Evolutionary conservation across 2,888 invertebrate genomes (phyloP), one percentile per base, ranked within the genome.

Genomic region (Heliconius sara): DNA sequence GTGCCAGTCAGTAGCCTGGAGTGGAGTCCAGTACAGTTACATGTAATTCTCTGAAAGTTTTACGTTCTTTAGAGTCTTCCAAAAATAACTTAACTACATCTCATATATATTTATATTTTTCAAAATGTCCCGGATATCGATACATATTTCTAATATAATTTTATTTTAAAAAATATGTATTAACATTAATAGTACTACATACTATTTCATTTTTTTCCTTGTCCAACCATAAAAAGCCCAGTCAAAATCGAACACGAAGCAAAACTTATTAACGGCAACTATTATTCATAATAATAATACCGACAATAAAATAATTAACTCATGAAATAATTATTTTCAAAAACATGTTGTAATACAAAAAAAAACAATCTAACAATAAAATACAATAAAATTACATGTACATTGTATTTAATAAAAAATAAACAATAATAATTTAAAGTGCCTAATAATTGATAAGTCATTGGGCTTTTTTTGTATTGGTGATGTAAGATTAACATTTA

Each of bases 401-500:
- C 52, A 52, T 39, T 43, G 39, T 39, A 68, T 68, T 68, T 68
- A 68, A 68, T 68, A 68, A 74, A 74, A 75, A 75, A 75, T 16
- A 63, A 74, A 63, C 65, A 75, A n/a, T 25, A 75, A 72, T 57
- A 57, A 13, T 65, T 63, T 43, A 63, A 65, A 75, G 43, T 75
- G 75, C 19, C 10, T 16, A 25, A 75, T 75, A 75, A 75, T 75
- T 75, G 74, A 74, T 74, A 74, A 72, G 57, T 73, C 72, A 73
- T 73, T 75, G 39, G 52, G 16, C 65, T 57, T 65, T 75, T 67
- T 75, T 75, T 75, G 39, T 65, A 65, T 65, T 43, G 65, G 43
- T 75, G 75, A 75, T 75, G 75, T 75, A 75, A 75, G 75, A 75
- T 75, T 68, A 73, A 34, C 72, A 73, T 73, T 73, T 60, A 43